Percentiles rank a stretch among this genome's conserved stretches.
Evolutionary conservation across 2,797 vertebrate genomes (phyloP).

Genomic region (Anableps anableps): DNA sequence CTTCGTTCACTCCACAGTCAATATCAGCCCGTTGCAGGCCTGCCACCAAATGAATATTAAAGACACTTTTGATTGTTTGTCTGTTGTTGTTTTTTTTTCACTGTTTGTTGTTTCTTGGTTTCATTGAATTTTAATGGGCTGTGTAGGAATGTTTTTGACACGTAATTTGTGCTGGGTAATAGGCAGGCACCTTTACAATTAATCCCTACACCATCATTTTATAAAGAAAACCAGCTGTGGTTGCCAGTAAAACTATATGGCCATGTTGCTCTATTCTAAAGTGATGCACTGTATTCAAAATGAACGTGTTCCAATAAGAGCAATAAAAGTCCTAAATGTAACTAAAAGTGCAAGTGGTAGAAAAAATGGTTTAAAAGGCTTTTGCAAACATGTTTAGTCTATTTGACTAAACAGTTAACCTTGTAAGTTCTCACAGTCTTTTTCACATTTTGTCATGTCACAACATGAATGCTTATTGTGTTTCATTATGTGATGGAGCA

Average conservation of each 20-base stretch:
- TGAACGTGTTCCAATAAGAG: constrained; percentile 23
- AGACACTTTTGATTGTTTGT: constrained; percentile 74
- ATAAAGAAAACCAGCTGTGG: constrained; percentile 51
- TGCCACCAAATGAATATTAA: constrained; percentile 77
- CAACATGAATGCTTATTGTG: neutral
- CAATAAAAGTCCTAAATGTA: constrained; percentile 38
- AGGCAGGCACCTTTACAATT: constrained; percentile 71
- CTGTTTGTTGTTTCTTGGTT: constrained; percentile 45
- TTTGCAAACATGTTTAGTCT: constrained; percentile 16
- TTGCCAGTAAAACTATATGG: constrained; percentile 49
- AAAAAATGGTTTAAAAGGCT: constrained; percentile 39
- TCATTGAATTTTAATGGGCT: constrained; percentile 75
- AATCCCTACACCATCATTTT: constrained; percentile 64
- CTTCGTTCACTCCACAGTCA: constrained; percentile 69
- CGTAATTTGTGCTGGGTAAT: constrained; percentile 63
- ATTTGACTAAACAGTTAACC: constrained; percentile 22
- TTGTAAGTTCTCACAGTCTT: neutral
- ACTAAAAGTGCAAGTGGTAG: constrained; percentile 26
- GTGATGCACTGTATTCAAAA: constrained; percentile 36
- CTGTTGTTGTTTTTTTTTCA: constrained; percentile 16
- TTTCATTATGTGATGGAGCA: neutral
- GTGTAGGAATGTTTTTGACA: constrained; percentile 64
- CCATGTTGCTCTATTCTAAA: constrained; percentile 25
- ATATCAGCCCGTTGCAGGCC: constrained; percentile 73
- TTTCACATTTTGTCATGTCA: neutral